Evolutionary conservation across 2,113 vertebrate genomes (phyloP), one percentile per base, ranked within the genome.

Genomic region (Leiothrix lutea): DNA sequence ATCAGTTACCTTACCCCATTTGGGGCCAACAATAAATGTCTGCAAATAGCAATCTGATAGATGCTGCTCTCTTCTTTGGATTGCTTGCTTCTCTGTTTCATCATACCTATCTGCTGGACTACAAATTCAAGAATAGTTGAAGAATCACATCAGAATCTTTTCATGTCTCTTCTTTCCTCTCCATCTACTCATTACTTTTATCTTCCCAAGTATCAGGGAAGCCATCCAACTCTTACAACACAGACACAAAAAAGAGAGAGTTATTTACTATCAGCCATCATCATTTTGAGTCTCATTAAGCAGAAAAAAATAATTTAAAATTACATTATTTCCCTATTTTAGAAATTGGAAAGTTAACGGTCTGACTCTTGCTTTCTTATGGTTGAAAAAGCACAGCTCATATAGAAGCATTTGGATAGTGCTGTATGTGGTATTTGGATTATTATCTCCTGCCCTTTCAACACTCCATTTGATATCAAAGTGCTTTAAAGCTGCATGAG

Each of bases 381-480:
- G 14, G 31, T 8, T 94, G 79, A 88, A 64, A 92, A 82, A 56
- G 8, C 12, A 38, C 5, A 2, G 11, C 35, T 89, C 44, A 87
- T 88, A 95, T 10, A 57, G 36, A 77, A 74, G 50, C 67, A 57
- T 83, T 91, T 29, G 50, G 26, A 29, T 61, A 69, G 60, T 62
- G 33, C 80, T 24, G 12, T 50, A 56, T 74, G 89, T 36, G 72
- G 56, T 58, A 89, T 93, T 91, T 95, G 70, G 60, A 86, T 88
- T 92, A 84, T 97, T 93, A 92, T 83, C 36, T 92, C 47, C 35
- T 86, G 85, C 36, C 87, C 70, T 94, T 97, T 96, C 64, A 87
- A 95, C 45, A 74, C 67, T 75, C 12, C 3, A 60, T 94, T 93
- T 93, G 86, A 70, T 83, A 88, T 57, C 26, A 83, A 86, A 61